A percentile compares a stretch with the other conserved stretches of the same genome.
These are phyloP conservation scores for Forbesichthys agassizii DNA, from an alignment of 2,113 vertebrate genomes.

Conservation along the genomic window DNA sequence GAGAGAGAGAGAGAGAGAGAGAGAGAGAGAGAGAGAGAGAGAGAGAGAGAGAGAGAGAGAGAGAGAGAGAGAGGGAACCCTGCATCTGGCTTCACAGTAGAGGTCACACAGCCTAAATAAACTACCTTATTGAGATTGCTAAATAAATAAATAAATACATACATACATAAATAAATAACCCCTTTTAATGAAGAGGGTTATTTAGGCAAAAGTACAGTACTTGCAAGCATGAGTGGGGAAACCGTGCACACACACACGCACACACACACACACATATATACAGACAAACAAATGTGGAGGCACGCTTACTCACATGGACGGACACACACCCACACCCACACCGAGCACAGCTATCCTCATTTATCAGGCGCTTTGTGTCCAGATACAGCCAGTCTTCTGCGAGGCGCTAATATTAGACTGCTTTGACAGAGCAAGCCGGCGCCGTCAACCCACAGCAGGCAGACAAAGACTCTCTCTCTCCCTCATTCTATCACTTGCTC, in stretches of 20 bases:
- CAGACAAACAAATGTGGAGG: conserved; percentile 39
- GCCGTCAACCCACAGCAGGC: conserved; percentile 35
- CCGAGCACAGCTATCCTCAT: conserved; percentile 52
- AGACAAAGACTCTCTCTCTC: conserved; percentile 37
- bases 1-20: not conserved
- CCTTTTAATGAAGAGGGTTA: not conserved
- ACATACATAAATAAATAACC: not conserved
- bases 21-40: not conserved
- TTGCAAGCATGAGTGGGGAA: not conserved
- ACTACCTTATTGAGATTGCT: too few species aligned
- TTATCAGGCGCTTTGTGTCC: conserved; percentile 69
- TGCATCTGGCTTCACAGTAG: conserved; percentile 61
- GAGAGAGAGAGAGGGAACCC: conserved; percentile 67
- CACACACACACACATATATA: conserved; percentile 17
- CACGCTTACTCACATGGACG: conserved; percentile 7
- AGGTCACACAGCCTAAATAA: conserved; percentile 22
- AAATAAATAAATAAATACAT: not conserved
- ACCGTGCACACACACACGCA: not conserved
- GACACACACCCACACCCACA: conserved; percentile 34
- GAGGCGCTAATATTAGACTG: conserved; percentile 74
- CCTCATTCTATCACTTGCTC: too few species aligned
- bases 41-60: not conserved
- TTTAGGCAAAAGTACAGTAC: not conserved
- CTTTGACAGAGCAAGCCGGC: conserved; percentile 49
- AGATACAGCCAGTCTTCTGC: conserved; percentile 64